Base-by-base conservation (phyloP, 2,888 invertebrate genomes). In the Parnassius glacialis region DNA sequence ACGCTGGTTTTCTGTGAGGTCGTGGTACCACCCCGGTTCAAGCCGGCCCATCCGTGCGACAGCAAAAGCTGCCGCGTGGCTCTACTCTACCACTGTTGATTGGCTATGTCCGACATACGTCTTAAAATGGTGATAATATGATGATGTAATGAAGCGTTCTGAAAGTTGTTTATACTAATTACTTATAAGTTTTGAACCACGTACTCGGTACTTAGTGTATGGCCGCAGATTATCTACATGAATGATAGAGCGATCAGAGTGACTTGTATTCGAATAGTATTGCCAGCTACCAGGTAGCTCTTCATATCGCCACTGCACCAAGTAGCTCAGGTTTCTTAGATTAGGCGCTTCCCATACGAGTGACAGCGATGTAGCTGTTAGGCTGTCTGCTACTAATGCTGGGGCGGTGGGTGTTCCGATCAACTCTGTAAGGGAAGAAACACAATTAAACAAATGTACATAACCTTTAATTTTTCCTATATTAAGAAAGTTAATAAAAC, bases 191-290 rank as follows among this genome's bases (percentile, higher is more conserved):
- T 34, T 34, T 34, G 3, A 10, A n/a, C 20, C 25, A 59, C 92
- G 90, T 89, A 98, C 98, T 92, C 95, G 94, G 80, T 98, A 98
- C 79, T 96, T 96, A 0, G 97, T 96, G 79, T 96, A 98, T 0
- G 98, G 97, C 69, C 95, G 94, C 56, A 98, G 90, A 70, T 95
- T 94, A 68, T 95, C 94, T 10, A 98, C 94, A 41, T 93, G 93
- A 70, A 95, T 95, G 50, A 94, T 93, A 25, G 93, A 93, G 70
- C 93, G 80, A 70, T 94, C 92, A 1, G 93, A 93, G 92, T 95
- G 95, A 56, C 94, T 94, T 72, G 94, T 94, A 77, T 95, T 95
- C 54, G 94, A 92, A 79, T 95, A 96, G 80, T 96, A 96, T 78
- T 96, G 95, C 98, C 98, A 98, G 25, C 94, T 93, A 57, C 93